A percentile compares a stretch with the other conserved stretches of the same genome.
Conservation (phyloP, 2,888 invertebrate species). For the Sisyra nigra region DNA sequence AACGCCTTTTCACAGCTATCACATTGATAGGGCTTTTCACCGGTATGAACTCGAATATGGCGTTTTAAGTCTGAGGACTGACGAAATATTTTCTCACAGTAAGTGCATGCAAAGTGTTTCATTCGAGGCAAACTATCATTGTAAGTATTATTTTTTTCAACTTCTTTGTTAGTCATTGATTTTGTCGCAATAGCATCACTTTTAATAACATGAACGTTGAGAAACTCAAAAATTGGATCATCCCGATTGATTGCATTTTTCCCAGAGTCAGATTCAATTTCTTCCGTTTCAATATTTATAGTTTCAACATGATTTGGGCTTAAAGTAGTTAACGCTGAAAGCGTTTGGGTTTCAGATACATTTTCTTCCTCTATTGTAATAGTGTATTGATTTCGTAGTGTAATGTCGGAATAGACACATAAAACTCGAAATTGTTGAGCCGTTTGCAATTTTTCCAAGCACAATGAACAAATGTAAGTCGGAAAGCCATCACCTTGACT, state of each 20-base stretch:
- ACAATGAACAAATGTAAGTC: background rate
- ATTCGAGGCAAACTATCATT: background rate
- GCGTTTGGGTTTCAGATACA: background rate
- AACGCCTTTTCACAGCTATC: slow-evolving; percentile 22
- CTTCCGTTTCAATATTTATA: background rate
- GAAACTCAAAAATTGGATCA: background rate
- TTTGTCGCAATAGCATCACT: background rate
- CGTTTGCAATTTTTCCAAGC: slow-evolving; percentile 2
- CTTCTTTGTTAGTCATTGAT: background rate
- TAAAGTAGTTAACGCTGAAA: too few species aligned
- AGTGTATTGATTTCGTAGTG: background rate
- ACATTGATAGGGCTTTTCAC: slow-evolving; percentile 14
- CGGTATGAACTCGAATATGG: slow-evolving; percentile 4
- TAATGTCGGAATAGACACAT: background rate
- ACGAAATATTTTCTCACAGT: background rate
- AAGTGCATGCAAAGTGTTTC: background rate
- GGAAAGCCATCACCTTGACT: slow-evolving; percentile 1
- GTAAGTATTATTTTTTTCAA: too few species aligned
- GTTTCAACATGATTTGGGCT: background rate
- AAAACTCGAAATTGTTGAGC: slow-evolving; percentile 4
- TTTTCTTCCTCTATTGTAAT: background rate
- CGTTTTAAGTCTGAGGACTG: background rate
- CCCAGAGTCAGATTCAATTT: background rate
- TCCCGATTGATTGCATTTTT: background rate
- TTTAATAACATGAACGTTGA: background rate